Percentiles rank a stretch among this genome's conserved stretches.
phyloP scores from a whole-genome alignment of 2,113 vertebrate species.

The Ptychochromis oligacanthus region DNA sequence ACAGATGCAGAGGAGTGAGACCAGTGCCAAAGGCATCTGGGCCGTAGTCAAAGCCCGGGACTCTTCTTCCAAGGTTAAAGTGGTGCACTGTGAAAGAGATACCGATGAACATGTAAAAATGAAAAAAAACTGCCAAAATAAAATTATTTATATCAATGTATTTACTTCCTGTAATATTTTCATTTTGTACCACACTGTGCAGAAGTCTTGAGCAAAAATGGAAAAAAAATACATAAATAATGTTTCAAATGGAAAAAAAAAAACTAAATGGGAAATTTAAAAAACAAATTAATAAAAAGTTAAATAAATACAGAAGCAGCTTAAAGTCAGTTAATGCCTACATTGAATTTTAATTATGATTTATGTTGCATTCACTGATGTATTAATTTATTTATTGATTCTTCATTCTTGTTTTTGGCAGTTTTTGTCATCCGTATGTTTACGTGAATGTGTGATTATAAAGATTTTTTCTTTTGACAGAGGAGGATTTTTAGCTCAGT shows the following conservation, averaged over 20 bases:
- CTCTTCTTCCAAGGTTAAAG: conserved; percentile 95
- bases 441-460: not conserved
- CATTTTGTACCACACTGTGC: too few relatives aligned
- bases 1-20: conserved; percentile 95
- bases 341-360: not conserved
- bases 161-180: too few relatives aligned
- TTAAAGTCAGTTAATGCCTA: not conserved
- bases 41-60: conserved; percentile 96
- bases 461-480: too few relatives aligned
- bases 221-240: not conserved
- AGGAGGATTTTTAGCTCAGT: not conserved
- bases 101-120: not conserved
- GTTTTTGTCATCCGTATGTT: not conserved
- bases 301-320: not conserved
- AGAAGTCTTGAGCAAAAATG: too few relatives aligned
- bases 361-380: not conserved
- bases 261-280: not conserved
- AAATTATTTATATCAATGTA: too few relatives aligned
- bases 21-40: conserved; percentile 94
- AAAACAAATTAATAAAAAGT: not conserved
- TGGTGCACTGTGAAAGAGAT: conserved; percentile 87
- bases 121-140: not conserved
- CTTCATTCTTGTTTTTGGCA: not conserved
- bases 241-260: not conserved
- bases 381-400: not conserved